Base-by-base conservation (phyloP, 1,140 invertebrate species). In the Pentalonia nigronervosa region DNA sequence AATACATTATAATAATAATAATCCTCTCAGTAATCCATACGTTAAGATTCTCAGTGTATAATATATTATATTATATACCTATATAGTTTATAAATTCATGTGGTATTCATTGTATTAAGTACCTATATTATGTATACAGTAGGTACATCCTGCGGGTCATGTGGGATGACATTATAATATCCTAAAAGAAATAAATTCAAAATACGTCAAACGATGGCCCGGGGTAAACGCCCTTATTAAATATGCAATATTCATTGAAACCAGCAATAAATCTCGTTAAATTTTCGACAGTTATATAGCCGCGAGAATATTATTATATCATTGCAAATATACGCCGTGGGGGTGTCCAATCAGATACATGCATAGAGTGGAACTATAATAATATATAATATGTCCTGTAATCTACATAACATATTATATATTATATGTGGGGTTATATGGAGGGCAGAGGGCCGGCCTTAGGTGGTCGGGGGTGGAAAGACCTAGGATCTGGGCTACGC, bases 151-250 rank as follows among this genome's bases (percentile, higher is more conserved):
- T 86, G 36, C 9, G 36, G 83, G 36, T 45, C 41, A 21, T 50
- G 45, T 88, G n/a, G 86, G 86, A 88, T 88, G 47, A 88, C 9
- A 50, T 50, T 50, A 88, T 88, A 88, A 88, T 50, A 50, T 50
- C 47, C 47, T 50, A n/a, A n/a, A 23, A n/a, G 86, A 50, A 50
- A 50, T 88, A 88, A 88, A 88, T 88, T 88, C 30, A n/a, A 34
- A 88, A 88, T 50, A 86, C 36, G 45, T 87, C 84, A 87, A 87
- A 87, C 25, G 14, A 76, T 76, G 41, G 25, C 45, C 25, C 30
- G 17, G 47, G 86, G 21, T 87, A 87, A 87, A 87, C 47, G 86
- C 20, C 47, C 86, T 87, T 50, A 48, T 50, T 84, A 84, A 84
- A 48, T n/a, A n/a, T 48, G 45, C 30, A 87, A 87, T 47, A 47